Conservation (phyloP, 2,888 invertebrate species). For the Brachyptera putata region DNA sequence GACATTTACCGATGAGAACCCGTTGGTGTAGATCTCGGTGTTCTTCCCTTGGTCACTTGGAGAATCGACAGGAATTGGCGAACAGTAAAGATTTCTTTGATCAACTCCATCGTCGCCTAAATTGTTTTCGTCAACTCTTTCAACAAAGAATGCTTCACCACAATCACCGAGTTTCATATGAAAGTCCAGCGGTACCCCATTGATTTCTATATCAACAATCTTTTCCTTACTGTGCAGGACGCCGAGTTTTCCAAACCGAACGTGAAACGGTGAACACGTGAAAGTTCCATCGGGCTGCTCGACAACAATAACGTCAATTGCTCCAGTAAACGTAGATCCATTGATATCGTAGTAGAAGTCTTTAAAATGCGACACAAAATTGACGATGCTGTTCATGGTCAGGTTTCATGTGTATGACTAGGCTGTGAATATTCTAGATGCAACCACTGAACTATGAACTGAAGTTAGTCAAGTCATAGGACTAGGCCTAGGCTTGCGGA, state of each 20-base stretch:
- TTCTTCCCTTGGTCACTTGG: no score
- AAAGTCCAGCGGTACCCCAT: conserved; percentile 87
- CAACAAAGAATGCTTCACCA: conserved; percentile 98
- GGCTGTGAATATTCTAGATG: no score
- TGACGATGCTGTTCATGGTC: conserved; percentile 80
- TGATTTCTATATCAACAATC: conserved; percentile 97
- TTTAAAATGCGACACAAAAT: conserved; percentile 84
- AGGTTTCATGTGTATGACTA: no score
- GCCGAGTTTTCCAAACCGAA: conserved; percentile 97
- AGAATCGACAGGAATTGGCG: conserved; percentile 76
- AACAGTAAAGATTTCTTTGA: conserved; percentile 90
- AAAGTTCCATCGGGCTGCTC: conserved; percentile 94
- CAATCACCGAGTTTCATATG: conserved; percentile 99
- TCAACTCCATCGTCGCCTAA: conserved; percentile 59
- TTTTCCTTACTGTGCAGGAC: conserved; percentile 94
- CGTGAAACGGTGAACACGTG: conserved; percentile 97
- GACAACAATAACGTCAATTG: conserved; percentile 97
- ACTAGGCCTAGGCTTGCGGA: no score
- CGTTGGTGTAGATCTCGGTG: neutral
- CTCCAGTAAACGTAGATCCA: conserved; percentile 95
- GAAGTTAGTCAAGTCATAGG: no score
- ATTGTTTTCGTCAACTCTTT: conserved; percentile 74
- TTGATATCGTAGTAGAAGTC: conserved; percentile 99
- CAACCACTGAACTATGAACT: no score
- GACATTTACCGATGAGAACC: conserved; percentile 38